These are phyloP conservation scores for Ceratitis capitata DNA, from an alignment of 1,140 invertebrate species.

Conservation along the genomic window DNA sequence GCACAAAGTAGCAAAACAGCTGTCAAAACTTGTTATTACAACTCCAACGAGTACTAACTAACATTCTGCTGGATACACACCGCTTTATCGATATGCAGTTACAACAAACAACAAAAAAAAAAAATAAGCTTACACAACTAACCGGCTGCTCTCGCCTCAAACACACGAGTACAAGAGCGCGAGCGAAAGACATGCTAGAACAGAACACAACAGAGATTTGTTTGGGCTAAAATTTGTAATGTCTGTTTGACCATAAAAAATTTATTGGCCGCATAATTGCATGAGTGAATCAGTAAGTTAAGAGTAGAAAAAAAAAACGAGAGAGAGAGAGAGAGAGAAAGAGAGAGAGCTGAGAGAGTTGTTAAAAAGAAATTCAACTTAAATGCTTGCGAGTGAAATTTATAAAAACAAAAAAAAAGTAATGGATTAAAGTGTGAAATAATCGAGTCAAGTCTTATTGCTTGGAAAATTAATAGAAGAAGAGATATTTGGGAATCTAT, in stretches of 20 bases:
- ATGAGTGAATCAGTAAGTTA: neutral
- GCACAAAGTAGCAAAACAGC: conserved; percentile 28
- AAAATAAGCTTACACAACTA: conserved; percentile 1
- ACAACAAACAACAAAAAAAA: neutral
- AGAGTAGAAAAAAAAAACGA: neutral
- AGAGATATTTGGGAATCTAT: too few species aligned
- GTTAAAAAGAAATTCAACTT: too few species aligned
- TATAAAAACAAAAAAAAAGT: too few species aligned
- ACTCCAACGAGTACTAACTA: neutral
- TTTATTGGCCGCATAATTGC: neutral
- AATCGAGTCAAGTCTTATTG: too few species aligned
- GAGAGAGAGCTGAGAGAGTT: too few species aligned
- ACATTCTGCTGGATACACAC: conserved; percentile 20
- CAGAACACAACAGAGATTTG: too few species aligned
- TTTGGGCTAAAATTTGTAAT: neutral
- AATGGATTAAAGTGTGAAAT: too few species aligned
- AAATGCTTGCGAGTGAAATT: too few species aligned
- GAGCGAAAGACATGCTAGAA: too few species aligned
- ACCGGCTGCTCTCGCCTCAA: neutral
- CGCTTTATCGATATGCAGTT: conserved; percentile 9
- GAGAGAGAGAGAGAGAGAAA: neutral
- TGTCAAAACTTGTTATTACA: conserved; percentile 32
- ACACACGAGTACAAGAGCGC: too few species aligned
- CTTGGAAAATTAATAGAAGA: too few species aligned
- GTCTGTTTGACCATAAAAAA: neutral